Evolutionary conservation across 1,140 invertebrate genomes (phyloP), one percentile per base, ranked within the genome.

Genomic region (Drosophila lini): DNA sequence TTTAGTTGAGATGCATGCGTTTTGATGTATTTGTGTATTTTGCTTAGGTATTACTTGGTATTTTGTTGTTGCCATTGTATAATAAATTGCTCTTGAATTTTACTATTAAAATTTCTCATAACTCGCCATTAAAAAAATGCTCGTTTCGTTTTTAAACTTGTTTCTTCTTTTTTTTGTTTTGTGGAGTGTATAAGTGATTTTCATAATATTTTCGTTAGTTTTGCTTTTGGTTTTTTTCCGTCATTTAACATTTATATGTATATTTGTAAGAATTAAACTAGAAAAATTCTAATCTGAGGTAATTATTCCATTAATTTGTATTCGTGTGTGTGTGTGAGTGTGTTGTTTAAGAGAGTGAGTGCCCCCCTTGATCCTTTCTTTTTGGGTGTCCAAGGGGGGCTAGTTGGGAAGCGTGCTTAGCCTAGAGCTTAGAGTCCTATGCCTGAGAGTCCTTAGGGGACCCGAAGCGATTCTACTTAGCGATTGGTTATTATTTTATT

Each of bases 211-310:
- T 70, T 70, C 62, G 25, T 70, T 70, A 70, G 63, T 68, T 70
- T 63, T 55, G 22, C 45, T 22, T 70, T 70, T 45, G 25, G 36
- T 50, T 63, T 70, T 70, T 42, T 45, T 38, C 41, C 50, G 67
- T 71, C 65, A 48, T 75, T 64, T 84, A 84, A 84, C 81, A 84
- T 84, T 84, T 81, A 84, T 85, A 84, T 80, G 70, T 80, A 83
- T 84, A 80, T 84, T 81, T 85, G 63, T 89, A 89, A 90, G 86
- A 89, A 90, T 89, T 89, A 89, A 90, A 79, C 85, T 89, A 89
- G 85, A 89, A 90, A 89, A 89, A 89, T 89, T 85, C 85, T 89
- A 89, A 89, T 90, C 83, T 89, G 85, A 89, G 85, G 85, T 89
- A 89, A 90, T 86, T 89, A 90, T 89, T 89, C 84, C 84, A 81